Evolutionary conservation across 2,797 vertebrate species (phyloP).

Genomic region (Lagocephalus sceleratus): DNA sequence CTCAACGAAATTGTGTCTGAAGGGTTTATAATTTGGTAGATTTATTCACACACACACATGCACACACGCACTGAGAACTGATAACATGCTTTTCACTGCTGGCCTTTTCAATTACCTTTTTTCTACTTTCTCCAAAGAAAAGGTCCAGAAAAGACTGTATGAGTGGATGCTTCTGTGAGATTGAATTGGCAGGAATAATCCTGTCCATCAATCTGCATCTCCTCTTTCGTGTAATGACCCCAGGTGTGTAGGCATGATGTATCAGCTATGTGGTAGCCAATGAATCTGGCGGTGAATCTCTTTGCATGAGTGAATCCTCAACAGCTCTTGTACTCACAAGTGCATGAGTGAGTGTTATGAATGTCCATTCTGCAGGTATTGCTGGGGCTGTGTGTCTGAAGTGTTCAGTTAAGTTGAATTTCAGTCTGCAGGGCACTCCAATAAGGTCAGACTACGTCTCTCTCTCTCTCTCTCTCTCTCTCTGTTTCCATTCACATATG

Average conservation of each 20-base stretch:
- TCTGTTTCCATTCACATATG: conserved; percentile 7
- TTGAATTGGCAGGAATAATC: conserved; percentile 5
- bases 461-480: conserved; percentile 13
- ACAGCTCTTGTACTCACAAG: no score
- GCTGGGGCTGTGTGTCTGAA: conserved; percentile 36
- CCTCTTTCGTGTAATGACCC: neutral
- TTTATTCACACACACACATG: neutral
- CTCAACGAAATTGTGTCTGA: neutral
- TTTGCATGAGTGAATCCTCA: no score
- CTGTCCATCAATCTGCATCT: neutral
- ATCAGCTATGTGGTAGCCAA: neutral
- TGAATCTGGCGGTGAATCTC: no score
- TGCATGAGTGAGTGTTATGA: conserved; percentile 17
- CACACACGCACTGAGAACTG: conserved; percentile 12
- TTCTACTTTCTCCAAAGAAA: conserved; percentile 11
- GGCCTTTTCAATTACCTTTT: conserved; percentile 38
- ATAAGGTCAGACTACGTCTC: conserved; percentile 1
- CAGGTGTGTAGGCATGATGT: neutral
- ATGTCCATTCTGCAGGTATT: conserved; percentile 25
- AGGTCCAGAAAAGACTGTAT: conserved; percentile 4
- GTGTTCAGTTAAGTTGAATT: conserved; percentile 65
- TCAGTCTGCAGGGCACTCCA: conserved; percentile 40
- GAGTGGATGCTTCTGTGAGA: conserved; percentile 25
- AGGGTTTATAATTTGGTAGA: neutral
- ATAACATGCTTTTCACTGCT: conserved; percentile 32